Base-by-base conservation (phyloP, 2,888 invertebrate species). In the Drosophila tripunctata region DNA sequence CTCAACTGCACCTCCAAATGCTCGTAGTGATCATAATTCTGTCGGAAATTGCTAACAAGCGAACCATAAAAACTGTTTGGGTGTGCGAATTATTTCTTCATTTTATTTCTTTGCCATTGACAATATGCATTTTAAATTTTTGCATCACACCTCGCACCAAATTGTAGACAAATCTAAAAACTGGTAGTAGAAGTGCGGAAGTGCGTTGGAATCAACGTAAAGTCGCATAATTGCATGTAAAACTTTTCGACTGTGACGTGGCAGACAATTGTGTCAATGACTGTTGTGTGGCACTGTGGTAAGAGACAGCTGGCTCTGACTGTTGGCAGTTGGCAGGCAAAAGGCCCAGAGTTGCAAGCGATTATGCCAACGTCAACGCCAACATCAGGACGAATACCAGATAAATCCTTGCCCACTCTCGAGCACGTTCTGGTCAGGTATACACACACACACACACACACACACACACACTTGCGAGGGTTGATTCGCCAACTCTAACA, bases 201-300 rank as follows among this genome's bases (percentile, higher is more conserved):
- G 55, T 51, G 55, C 12, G 22, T 36, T 61, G 66, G 83, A 83
- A 77, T 80, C 74, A 67, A 76, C 62, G 51, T 27, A 35, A 36
- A 57, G 71, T 38, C 67, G 72, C 77, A 79, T 80, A 79, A 80
- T 83, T 83, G 80, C 58, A 77, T 76, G 75, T 67, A 41, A 78
- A 81, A 81, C 62, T 81, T 81, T 67, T 54, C 21, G 47, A 55
- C 71, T 70, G 67, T 56, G 55, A 48, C 54, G 61, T 63, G 43
- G 61, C 52, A 50, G 80, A 61, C 80, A 73, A 83, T 79, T 79
- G 84, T 73, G 81, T 73, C 78, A 83, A 79, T 79, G 84, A 69
- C 67, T 76, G 76, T 78, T 69, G 81, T 79, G 81, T 77, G 77
- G 78, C 80, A 73, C 15, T 35, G 30, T 31, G 22, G 14, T n/a